These are phyloP conservation scores for Chaunax sp. DNA, from an alignment of 2,797 vertebrate species.

Conservation along the genomic window DNA sequence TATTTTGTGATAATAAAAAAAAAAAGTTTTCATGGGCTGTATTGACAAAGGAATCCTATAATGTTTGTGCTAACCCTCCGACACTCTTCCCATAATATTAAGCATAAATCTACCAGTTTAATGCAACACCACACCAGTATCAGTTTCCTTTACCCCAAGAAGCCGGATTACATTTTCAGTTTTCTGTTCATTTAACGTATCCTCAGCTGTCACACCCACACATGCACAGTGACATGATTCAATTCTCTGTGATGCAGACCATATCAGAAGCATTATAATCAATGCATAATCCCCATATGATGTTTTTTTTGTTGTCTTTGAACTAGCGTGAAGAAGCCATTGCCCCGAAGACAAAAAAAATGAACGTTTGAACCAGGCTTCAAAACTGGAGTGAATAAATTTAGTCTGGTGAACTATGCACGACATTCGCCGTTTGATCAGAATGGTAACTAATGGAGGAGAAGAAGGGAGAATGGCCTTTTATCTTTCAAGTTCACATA, in stretches of 20 bases:
- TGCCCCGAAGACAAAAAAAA: slow-evolving; percentile 47
- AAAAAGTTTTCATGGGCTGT: too few relatives aligned
- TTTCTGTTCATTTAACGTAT: not conserved
- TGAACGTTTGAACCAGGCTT: slow-evolving; percentile 55
- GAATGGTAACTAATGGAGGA: slow-evolving; percentile 46
- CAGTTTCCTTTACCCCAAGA: not conserved
- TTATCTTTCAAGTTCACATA: slow-evolving; percentile 48
- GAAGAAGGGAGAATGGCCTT: slow-evolving; percentile 26
- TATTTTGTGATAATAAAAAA: too few relatives aligned
- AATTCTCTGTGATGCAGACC: slow-evolving; percentile 52
- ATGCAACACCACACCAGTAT: not conserved
- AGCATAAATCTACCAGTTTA: not conserved
- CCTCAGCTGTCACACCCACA: slow-evolving; percentile 35
- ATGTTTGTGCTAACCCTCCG: too few relatives aligned
- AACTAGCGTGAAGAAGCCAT: slow-evolving; percentile 44
- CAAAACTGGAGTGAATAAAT: slow-evolving; percentile 53
- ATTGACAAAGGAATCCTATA: too few relatives aligned
- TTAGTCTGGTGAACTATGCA: slow-evolving; percentile 57
- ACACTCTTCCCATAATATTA: too few relatives aligned
- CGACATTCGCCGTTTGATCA: slow-evolving; percentile 63
- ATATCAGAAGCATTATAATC: slow-evolving; percentile 55
- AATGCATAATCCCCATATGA: slow-evolving; percentile 43
- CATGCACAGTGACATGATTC: slow-evolving; percentile 33
- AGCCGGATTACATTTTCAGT: not conserved
- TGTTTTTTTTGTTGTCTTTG: slow-evolving; percentile 45